Base-by-base conservation (phyloP, 2,888 invertebrate genomes). In the Tipula lateralis region DNA sequence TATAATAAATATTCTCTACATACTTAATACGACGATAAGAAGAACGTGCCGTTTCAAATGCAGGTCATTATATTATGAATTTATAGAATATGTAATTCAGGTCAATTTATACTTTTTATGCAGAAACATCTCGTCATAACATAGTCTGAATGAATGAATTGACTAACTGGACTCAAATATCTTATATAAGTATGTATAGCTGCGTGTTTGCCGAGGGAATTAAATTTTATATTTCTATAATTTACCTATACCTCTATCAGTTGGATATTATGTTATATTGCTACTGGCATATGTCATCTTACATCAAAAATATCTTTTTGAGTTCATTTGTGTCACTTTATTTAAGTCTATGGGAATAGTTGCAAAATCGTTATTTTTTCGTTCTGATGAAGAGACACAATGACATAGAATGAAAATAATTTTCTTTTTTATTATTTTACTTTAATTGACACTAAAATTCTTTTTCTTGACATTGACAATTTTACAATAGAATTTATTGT, bases 401-500 rank as follows among this genome's bases (percentile, higher is more conserved):
- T 66, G 66, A 66, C 66, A 66, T 24, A 66, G 66, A 66, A 66
- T 66, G 7, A 3, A 66, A 66, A 66, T 66, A 66, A 66, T 66
- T 66, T 66, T 66, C 66, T 66, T 66, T 9, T 44, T 36, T 36
- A 36, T 36, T 36, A 36, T 36, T 36, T 36, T 36, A 9, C 12
- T 36, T 66, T 66, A 66, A 66, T 66, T 66, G 66, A 66, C 66
- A 24, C 24, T 66, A 66, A 12, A 66, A 66, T 66, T 66, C 66
- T 66, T 66, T 66, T 66, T 66, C 66, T 9, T 66, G 66, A 66
- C 66, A 66, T 66, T 66, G 66, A 66, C 66, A 66, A 24, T 66
- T 66, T 66, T 66, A 66, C 66, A 66, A 19, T 66, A 66, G 66
- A 66, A 66, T 66, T 66, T 66, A 66, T 66, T 24, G 66, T 19